Percentiles rank a stretch among this genome's conserved stretches.
These are phyloP conservation scores for Lasius fuliginosus DNA, from an alignment of 2,888 invertebrate genomes.

Conservation along the genomic window DNA sequence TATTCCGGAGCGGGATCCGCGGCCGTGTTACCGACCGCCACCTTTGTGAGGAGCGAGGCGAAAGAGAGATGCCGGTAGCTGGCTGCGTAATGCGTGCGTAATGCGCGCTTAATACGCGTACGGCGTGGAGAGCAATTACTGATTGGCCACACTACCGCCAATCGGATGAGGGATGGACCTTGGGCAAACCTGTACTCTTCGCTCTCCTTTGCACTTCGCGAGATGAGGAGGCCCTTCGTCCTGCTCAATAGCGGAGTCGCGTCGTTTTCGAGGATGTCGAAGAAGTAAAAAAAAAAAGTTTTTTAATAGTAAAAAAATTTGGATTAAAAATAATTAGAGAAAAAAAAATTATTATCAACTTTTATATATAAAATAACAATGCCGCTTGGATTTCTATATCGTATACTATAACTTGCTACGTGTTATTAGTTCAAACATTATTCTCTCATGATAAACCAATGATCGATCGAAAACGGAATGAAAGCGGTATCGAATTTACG, in stretches of 20 bases:
- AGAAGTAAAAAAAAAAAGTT: neutral
- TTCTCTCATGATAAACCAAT: conserved; percentile 24
- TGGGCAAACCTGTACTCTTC: conserved; percentile 58
- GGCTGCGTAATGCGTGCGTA: conserved; percentile 77
- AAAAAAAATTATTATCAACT: neutral
- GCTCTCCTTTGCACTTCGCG: conserved; percentile 50
- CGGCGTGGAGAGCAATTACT: conserved; percentile 81
- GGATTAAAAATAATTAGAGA: neutral
- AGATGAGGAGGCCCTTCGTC: conserved; percentile 37
- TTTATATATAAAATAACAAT: neutral
- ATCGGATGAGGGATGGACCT: conserved; percentile 77
- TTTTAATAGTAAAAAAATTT: neutral
- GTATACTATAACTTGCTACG: neutral
- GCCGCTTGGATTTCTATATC: neutral
- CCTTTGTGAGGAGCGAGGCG: conserved; percentile 62
- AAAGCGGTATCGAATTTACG: conserved; percentile 11
- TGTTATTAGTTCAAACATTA: neutral
- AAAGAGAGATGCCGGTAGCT: conserved; percentile 74
- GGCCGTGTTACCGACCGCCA: conserved; percentile 27
- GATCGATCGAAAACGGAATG: conserved; percentile 27
- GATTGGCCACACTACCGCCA: conserved; percentile 82
- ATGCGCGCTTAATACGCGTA: conserved; percentile 80
- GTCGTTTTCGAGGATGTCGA: neutral
- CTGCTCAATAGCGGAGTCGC: conserved; percentile 5
- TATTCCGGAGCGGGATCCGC: conserved; percentile 47